Conservation (phyloP, 2,113 vertebrate species). For the Ursus arctos region DNA sequence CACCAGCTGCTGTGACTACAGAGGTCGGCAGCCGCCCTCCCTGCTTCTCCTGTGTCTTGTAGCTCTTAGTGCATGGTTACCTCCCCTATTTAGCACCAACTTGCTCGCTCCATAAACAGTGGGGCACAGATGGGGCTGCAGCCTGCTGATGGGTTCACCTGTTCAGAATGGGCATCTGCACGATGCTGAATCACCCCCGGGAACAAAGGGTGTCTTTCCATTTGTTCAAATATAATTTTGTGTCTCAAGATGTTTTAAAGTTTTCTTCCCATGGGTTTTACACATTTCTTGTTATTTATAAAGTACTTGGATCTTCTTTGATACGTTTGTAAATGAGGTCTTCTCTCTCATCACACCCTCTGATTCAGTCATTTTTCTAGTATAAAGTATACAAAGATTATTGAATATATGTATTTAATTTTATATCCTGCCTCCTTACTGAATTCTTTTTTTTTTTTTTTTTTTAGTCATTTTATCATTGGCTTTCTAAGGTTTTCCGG, state of each 20-base stretch:
- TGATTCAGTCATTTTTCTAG: not conserved
- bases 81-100: not conserved
- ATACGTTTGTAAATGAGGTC: not conserved
- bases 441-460: not conserved
- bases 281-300: not conserved
- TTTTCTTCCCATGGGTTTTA: not conserved
- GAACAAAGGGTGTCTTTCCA: not conserved
- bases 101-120: not conserved
- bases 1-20: not conserved
- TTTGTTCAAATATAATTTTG: not conserved
- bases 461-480: not conserved
- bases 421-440: not conserved
- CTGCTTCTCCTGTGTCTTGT: not conserved
- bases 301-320: not conserved
- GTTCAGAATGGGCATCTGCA: rapidly evolving
- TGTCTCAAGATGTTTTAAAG: not conserved
- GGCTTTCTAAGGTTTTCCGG: not conserved
- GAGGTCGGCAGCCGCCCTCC: not conserved
- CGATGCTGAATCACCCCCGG: not conserved
- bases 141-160: too few species aligned
- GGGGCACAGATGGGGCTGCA: not conserved
- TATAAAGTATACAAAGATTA: not conserved
- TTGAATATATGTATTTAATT: too few species aligned
- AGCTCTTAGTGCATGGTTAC: not conserved
- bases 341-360: not conserved